These are phyloP conservation scores for Cuniculus paca DNA, from an alignment of 2,797 vertebrate genomes.

Conservation along the genomic window DNA sequence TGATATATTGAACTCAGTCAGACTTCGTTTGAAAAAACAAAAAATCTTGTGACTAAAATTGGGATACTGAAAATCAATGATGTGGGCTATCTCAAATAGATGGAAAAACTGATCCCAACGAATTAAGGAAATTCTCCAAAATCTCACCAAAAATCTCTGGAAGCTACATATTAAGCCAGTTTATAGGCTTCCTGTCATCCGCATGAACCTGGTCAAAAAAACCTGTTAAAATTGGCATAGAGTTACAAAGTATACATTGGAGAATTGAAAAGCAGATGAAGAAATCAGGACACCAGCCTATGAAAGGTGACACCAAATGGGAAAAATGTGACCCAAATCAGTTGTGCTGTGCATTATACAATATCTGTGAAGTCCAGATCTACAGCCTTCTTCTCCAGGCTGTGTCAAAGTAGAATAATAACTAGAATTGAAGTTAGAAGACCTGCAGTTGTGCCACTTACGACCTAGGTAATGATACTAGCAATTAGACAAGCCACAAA, in stretches of 20 bases:
- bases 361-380: not conserved
- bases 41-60: slow-evolving; percentile 11
- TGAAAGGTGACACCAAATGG: not conserved
- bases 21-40: not conserved
- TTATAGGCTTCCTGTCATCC: not conserved
- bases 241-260: not conserved
- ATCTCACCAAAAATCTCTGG: not conserved
- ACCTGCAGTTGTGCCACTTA: not conserved
- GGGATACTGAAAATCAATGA: not conserved
- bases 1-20: not conserved
- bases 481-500: not conserved
- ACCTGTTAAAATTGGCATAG: not conserved
- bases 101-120: not conserved
- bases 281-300: not conserved
- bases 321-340: not conserved
- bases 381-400: not conserved
- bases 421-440: not conserved
- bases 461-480: not conserved
- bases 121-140: not conserved
- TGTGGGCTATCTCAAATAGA: not conserved
- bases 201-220: not conserved
- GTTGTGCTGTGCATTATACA: not conserved
- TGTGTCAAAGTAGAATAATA: not conserved
- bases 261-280: not conserved
- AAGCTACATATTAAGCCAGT: not conserved